A percentile compares a stretch with the other conserved stretches of the same genome.
These are phyloP conservation scores for Rhyacichthys aspro DNA, from an alignment of 2,797 vertebrate species.

Conservation along the genomic window DNA sequence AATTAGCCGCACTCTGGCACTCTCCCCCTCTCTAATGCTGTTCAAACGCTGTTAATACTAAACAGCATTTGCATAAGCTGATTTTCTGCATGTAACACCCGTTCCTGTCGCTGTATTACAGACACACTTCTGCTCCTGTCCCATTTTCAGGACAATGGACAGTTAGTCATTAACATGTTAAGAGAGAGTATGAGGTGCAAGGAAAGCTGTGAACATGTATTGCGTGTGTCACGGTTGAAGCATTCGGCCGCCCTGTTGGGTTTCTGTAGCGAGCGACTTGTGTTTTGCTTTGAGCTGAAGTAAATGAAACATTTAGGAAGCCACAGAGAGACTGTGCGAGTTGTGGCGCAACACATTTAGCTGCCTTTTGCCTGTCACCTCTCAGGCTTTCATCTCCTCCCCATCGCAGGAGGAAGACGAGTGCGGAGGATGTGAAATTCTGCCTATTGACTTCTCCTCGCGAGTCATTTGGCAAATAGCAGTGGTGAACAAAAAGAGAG, in stretches of 20 bases:
- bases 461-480: slow-evolving; percentile 58
- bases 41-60: slow-evolving; percentile 68
- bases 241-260: slow-evolving; percentile 36
- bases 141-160: slow-evolving; percentile 53
- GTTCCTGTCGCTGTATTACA: slow-evolving; percentile 49
- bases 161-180: slow-evolving; percentile 34
- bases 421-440: slow-evolving; percentile 57
- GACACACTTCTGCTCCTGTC: slow-evolving; percentile 37
- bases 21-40: slow-evolving; percentile 51
- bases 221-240: slow-evolving; percentile 42
- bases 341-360: slow-evolving; percentile 52
- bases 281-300: slow-evolving; percentile 50
- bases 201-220: slow-evolving; percentile 48
- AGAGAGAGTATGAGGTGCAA: slow-evolving; percentile 39
- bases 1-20: slow-evolving; percentile 61
- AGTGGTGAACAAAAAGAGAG: slow-evolving; percentile 42
- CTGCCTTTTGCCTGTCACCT: slow-evolving; percentile 51
- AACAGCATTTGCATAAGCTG: slow-evolving; percentile 74
- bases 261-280: slow-evolving; percentile 22
- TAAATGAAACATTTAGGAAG: slow-evolving; percentile 57
- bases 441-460: slow-evolving; percentile 57
- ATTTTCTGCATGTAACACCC: slow-evolving; percentile 63
- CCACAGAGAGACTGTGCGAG: slow-evolving; percentile 17
- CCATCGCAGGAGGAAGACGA: slow-evolving; percentile 48
- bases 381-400: slow-evolving; percentile 56